These are phyloP conservation scores for Coregonus sp. DNA, from an alignment of 2,797 vertebrate species.

Conservation along the genomic window DNA sequence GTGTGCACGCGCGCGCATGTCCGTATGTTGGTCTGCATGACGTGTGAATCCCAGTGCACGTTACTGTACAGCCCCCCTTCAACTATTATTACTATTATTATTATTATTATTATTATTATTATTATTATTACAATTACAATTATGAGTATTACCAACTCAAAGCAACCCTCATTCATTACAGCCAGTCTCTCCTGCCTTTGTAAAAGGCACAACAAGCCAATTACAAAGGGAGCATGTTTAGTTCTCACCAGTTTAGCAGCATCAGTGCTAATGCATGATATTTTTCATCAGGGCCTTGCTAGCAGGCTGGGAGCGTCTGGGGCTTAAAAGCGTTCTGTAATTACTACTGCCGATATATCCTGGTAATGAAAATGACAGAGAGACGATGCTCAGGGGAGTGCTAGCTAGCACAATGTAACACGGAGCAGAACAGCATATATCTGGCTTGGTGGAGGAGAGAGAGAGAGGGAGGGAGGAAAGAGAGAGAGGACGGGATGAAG, in stretches of 20 bases:
- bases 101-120: too few relatives aligned
- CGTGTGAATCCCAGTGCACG: too few relatives aligned
- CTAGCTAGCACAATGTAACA: conserved; percentile 1
- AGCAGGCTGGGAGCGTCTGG: neutral
- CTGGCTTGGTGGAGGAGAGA: neutral
- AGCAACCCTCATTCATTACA: neutral
- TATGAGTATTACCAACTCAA: neutral
- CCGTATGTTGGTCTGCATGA: too few relatives aligned
- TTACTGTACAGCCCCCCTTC: neutral
- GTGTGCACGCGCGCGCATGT: too few relatives aligned
- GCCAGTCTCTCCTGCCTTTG: neutral
- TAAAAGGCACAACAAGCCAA: neutral
- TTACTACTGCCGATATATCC: conserved; percentile 43
- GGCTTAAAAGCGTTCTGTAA: conserved; percentile 39
- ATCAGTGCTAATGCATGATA: neutral
- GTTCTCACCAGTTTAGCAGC: neutral
- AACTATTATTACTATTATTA: too few relatives aligned
- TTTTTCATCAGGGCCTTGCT: neutral
- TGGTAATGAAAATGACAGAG: conserved; percentile 39
- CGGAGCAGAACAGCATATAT: neutral
- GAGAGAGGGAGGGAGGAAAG: neutral
- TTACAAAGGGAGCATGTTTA: neutral
- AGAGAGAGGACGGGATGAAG: neutral
- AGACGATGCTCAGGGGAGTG: conserved; percentile 22
- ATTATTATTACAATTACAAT: too few relatives aligned